Conservation (phyloP, 2,888 invertebrate genomes). For the Meghimatium bilineatum region DNA sequence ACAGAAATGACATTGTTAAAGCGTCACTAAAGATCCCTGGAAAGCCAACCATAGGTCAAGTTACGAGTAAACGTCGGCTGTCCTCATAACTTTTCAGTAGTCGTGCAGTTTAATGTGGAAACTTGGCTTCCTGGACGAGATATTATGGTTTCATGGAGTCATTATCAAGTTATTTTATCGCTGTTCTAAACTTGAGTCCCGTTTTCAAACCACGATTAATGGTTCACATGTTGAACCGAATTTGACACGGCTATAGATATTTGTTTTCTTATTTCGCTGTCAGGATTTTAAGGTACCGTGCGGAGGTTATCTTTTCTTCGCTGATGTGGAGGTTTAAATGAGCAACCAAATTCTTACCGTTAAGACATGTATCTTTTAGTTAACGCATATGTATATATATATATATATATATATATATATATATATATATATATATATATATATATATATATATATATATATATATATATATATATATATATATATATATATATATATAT, state of each 20-base stretch:
- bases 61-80: background rate
- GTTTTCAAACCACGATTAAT: slow-evolving; percentile 20
- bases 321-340: no score
- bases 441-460: no score
- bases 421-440: no score
- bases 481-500: no score
- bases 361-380: no score
- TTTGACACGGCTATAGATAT: background rate
- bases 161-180: background rate
- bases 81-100: background rate
- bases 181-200: background rate
- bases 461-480: no score
- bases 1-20: background rate
- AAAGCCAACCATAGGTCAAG: background rate
- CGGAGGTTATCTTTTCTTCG: no score
- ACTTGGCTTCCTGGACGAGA: slow-evolving; percentile 6
- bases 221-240: background rate
- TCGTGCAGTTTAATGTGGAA: background rate
- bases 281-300: background rate
- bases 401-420: no score
- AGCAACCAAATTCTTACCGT: no score
- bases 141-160: background rate
- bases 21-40: background rate
- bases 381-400: no score
- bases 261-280: background rate